These are phyloP conservation scores for Camponotus floridanus DNA, from an alignment of 1,140 invertebrate species.

Conservation along the genomic window DNA sequence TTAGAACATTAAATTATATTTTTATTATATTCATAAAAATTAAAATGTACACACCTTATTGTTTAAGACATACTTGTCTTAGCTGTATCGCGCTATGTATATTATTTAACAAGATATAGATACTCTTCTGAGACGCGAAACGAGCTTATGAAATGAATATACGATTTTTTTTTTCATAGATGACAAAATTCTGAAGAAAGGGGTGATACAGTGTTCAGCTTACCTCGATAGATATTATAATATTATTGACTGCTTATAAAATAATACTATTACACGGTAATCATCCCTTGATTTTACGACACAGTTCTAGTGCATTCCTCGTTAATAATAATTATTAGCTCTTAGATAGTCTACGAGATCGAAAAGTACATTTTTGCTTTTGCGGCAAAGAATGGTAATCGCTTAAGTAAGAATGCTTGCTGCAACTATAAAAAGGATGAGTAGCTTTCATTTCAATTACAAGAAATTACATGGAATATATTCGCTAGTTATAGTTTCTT, in stretches of 20 bases:
- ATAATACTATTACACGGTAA: slow-evolving; percentile 75
- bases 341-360: slow-evolving; percentile 67
- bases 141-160: slow-evolving; percentile 72
- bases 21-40: slow-evolving; percentile 78
- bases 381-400: slow-evolving; percentile 55
- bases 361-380: slow-evolving; percentile 61
- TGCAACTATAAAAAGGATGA: slow-evolving; percentile 57
- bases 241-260: slow-evolving; percentile 78
- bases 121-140: slow-evolving; percentile 67
- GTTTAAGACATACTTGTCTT: slow-evolving; percentile 72
- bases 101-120: slow-evolving; percentile 76
- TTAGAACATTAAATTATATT: slow-evolving; percentile 76
- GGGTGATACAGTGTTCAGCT: slow-evolving; percentile 66
- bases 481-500: slow-evolving; percentile 62
- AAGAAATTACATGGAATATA: slow-evolving; percentile 71
- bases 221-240: slow-evolving; percentile 67
- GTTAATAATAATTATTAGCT: slow-evolving; percentile 56
- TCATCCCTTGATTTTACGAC: slow-evolving; percentile 70
- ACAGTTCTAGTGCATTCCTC: slow-evolving; percentile 63
- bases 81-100: slow-evolving; percentile 73
- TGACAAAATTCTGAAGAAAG: slow-evolving; percentile 3
- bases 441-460: slow-evolving; percentile 59
- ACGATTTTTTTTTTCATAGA: slow-evolving; percentile 55
- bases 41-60: slow-evolving; percentile 77
- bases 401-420: slow-evolving; percentile 43